Evolutionary conservation across 2,888 invertebrate species (phyloP), one percentile per base, ranked within the genome.

Genomic region (Cryptocephalus moraei): DNA sequence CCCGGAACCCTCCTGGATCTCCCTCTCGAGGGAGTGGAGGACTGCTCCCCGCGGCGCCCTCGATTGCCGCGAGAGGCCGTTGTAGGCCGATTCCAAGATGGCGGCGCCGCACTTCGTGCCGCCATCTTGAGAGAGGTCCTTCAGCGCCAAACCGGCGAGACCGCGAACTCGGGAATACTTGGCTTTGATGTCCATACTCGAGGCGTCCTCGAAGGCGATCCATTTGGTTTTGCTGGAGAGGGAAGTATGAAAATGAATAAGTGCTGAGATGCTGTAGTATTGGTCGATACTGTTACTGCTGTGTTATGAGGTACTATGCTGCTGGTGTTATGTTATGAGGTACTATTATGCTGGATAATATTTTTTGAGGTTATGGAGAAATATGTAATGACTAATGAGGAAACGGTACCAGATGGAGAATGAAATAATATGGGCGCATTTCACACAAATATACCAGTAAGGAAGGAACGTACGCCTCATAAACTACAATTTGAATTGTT

Each of bases 141-240:
- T 75, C 42, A 87, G 66, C 1, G 81, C 84, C 14, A 84, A 65
- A 1, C 86, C 86, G 0, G 82, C 85, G 9, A 87, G 67, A 3
- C 83, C 82, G 1, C 86, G 75, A 9, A 87, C 76, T 32, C 86
- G 67, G 0, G 80, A 76, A 66, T 87, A 87, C 66, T 86, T 86
- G 9, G 82, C 82, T 73, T 86, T 87, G 55, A 86, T 85, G 59
- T 82, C 80, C 12, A 82, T 76, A 41, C 84, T 84, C 12, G 79
- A 81, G 1, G 79, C 70, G 62, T 87, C 87, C 61, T 87, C 87
- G 62, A 85, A 86, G 4, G 86, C 80, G 44, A 87, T 77, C 86
- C 87, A 87, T 11, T 80, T 77, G 43, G 75, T 75, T 61, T 81
- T 76, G 62, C 80, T 81, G 60, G 8, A n/a, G 60, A 58, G 45